Evolutionary conservation across 2,797 vertebrate genomes (phyloP).

Genomic region (Propithecus deckenii): DNA sequence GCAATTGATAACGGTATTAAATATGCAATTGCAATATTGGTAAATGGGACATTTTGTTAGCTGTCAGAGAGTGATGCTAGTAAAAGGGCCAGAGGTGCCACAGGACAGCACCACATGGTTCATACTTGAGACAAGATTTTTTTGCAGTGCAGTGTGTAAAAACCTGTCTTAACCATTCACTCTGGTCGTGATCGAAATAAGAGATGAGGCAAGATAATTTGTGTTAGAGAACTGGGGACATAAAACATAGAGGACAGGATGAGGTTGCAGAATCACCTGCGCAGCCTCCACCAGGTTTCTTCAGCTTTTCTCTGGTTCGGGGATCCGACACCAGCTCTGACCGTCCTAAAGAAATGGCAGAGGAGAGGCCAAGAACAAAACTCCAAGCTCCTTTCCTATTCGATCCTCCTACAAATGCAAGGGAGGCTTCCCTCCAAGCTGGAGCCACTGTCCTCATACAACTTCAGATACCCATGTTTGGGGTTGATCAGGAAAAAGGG

Average conservation of each 20-base stretch:
- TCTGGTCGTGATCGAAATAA: background rate
- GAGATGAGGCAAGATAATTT: background rate
- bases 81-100: too few relatives aligned
- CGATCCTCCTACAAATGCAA: background rate
- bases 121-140: background rate
- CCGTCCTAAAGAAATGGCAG: rapidly evolving
- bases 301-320: rapidly evolving
- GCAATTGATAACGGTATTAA: background rate
- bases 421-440: background rate
- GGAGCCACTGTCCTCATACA: too few relatives aligned
- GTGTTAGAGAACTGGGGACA: background rate
- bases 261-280: rapidly evolving
- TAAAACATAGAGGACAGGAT: background rate
- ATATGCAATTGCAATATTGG: background rate
- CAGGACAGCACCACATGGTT: rapidly evolving
- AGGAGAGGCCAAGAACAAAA: background rate
- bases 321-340: background rate
- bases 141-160: background rate
- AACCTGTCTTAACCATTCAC: too few relatives aligned
- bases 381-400: background rate
- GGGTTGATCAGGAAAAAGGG: background rate
- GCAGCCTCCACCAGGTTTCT: too few relatives aligned
- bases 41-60: background rate
- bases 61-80: background rate
- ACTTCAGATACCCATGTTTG: background rate